phyloP scores from a whole-genome alignment of 2,113 vertebrate species.

The Antigone vipio region DNA sequence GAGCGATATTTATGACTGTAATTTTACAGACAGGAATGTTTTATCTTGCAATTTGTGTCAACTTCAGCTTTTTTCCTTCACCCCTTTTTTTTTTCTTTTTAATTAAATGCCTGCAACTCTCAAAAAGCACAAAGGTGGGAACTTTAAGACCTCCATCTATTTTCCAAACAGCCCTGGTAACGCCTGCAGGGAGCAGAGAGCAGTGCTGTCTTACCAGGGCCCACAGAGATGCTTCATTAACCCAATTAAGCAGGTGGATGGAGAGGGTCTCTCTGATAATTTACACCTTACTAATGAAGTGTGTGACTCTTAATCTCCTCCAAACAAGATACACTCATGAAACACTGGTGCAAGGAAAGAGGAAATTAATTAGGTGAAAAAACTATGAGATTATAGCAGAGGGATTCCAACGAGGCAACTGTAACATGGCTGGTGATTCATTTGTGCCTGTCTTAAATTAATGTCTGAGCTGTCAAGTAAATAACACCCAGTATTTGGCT shows the following conservation, averaged over 20 bases:
- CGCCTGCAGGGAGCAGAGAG: constrained; percentile 64
- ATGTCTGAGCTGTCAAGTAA: constrained; percentile 71
- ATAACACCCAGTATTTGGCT: constrained; percentile 58
- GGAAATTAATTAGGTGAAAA: constrained; percentile 93
- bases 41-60: neutral
- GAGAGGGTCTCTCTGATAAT: constrained; percentile 86
- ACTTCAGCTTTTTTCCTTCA: neutral
- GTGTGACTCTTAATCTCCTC: constrained; percentile 91
- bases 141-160: constrained; percentile 57
- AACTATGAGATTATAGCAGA: constrained; percentile 88
- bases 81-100: too few species aligned
- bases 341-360: constrained; percentile 83
- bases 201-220: constrained; percentile 71
- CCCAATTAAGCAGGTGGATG: constrained; percentile 90
- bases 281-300: constrained; percentile 93
- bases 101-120: neutral
- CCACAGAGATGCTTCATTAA: constrained; percentile 87
- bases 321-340: constrained; percentile 89
- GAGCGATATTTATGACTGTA: neutral
- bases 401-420: constrained; percentile 83
- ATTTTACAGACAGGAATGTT: neutral
- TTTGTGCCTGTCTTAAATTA: constrained; percentile 74
- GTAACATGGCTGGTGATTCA: constrained; percentile 78
- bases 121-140: constrained; percentile 29
- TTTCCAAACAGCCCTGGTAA: constrained; percentile 58